These are phyloP conservation scores for Varecia variegata DNA, from an alignment of 2,797 vertebrate species.

Conservation along the genomic window DNA sequence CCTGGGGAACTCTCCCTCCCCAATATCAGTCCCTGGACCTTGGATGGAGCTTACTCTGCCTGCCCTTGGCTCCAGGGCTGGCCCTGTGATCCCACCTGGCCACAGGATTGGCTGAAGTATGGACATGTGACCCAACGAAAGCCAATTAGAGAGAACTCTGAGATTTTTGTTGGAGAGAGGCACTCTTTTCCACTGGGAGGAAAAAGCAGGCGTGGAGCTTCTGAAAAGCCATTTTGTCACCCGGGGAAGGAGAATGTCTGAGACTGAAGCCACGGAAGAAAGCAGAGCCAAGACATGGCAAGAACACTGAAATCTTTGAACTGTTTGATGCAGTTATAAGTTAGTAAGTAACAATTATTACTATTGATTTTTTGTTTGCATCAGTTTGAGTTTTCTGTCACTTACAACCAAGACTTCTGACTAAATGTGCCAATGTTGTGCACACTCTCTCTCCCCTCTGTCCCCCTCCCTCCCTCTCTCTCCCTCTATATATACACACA, in stretches of 20 bases:
- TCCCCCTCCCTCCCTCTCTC: background rate
- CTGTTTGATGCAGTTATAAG: background rate
- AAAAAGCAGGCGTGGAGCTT: background rate
- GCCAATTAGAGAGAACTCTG: constrained; percentile 10
- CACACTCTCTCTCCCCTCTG: background rate
- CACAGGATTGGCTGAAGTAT: background rate
- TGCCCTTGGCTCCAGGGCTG: background rate
- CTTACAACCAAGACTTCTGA: constrained; percentile 9
- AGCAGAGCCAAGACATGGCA: background rate
- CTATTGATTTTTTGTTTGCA: background rate
- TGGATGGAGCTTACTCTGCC: background rate
- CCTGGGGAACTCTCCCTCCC: background rate
- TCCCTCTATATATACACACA: background rate
- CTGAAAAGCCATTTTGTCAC: background rate
- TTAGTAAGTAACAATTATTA: background rate
- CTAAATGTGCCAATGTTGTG: background rate
- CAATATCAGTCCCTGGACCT: background rate
- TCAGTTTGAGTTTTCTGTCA: constrained; percentile 30
- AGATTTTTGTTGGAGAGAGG: background rate
- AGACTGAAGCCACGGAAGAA: constrained; percentile 4
- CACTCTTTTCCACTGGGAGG: background rate
- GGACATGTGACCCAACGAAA: background rate
- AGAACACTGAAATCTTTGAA: background rate
- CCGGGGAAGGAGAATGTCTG: background rate
- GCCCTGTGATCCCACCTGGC: background rate